phyloP scores from a whole-genome alignment of 2,797 vertebrate genomes.

The Catostomus latipinnis region DNA sequence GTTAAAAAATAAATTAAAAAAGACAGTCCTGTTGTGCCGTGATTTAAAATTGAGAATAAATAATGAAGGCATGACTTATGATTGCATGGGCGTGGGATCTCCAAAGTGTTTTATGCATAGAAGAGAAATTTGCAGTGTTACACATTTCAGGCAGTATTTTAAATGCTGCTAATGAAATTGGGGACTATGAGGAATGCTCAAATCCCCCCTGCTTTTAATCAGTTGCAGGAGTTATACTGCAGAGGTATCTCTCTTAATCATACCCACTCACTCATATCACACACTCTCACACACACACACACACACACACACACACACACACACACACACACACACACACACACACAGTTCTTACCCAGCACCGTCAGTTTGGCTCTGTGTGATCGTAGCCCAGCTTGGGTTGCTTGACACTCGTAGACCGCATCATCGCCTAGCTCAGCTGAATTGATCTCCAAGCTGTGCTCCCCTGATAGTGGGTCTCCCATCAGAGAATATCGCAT shows the following conservation, averaged over 20 bases:
- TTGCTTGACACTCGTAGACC: constrained; percentile 91
- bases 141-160: constrained; percentile 56
- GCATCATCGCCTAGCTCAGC: constrained; percentile 88
- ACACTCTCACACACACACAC: not conserved
- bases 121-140: constrained; percentile 55
- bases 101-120: constrained; percentile 53
- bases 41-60: constrained; percentile 67
- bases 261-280: constrained; percentile 38
- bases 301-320: not conserved
- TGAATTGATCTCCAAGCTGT: constrained; percentile 87
- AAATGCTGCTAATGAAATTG: constrained; percentile 62
- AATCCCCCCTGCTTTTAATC: constrained; percentile 52
- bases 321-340: not conserved
- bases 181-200: constrained; percentile 38
- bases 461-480: constrained; percentile 84
- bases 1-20: constrained; percentile 15
- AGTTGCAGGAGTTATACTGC: constrained; percentile 19
- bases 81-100: constrained; percentile 19
- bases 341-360: constrained; percentile 79
- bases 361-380: constrained; percentile 87
- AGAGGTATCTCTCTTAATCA: not conserved
- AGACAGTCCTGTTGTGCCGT: constrained; percentile 59
- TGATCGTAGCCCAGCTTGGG: constrained; percentile 87
- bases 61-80: constrained; percentile 62
- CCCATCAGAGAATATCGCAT: constrained; percentile 88